Percentiles rank a stretch among this genome's conserved stretches.
Evolutionary conservation across 2,888 invertebrate species (phyloP).

Genomic region (Drosophila formosana): DNA sequence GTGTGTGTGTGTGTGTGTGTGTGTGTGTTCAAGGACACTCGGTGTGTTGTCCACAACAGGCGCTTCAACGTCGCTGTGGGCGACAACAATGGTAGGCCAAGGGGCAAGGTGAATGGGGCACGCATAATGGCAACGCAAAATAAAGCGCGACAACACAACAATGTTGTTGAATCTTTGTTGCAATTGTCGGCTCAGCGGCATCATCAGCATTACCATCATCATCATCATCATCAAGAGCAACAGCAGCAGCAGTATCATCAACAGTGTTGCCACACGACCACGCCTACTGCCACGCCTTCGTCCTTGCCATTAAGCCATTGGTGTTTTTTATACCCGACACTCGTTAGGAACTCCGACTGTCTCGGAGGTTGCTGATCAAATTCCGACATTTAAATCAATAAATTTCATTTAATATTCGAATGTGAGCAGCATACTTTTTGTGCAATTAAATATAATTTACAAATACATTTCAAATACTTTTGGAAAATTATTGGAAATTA

Average conservation of each 20-base stretch:
- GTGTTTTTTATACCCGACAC: neutral
- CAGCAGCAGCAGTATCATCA: conserved; percentile 29
- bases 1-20: neutral
- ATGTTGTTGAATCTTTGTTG: conserved; percentile 40
- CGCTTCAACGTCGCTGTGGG: conserved; percentile 20
- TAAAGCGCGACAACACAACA: conserved; percentile 44
- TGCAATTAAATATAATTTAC: too few relatives aligned
- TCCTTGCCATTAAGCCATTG: conserved; percentile 14
- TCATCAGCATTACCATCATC: conserved; percentile 23
- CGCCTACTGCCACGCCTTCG: conserved; percentile 31
- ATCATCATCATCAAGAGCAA: conserved; percentile 4
- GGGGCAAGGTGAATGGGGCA: neutral
- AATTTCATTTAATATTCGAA: too few relatives aligned
- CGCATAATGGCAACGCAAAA: conserved; percentile 43
- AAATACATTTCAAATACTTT: too few relatives aligned
- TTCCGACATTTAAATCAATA: too few relatives aligned
- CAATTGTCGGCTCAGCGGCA: conserved; percentile 49
- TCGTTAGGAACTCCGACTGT: too few relatives aligned
- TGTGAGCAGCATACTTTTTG: too few relatives aligned
- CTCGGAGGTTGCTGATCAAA: too few relatives aligned
- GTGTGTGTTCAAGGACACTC: conserved; percentile 33
- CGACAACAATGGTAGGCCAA: conserved; percentile 21
- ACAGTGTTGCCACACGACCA: conserved; percentile 54
- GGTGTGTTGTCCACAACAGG: conserved; percentile 30
- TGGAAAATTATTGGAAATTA: too few relatives aligned